Conservation (phyloP, 1,140 invertebrate genomes). For the Drosophila nasuta region DNA sequence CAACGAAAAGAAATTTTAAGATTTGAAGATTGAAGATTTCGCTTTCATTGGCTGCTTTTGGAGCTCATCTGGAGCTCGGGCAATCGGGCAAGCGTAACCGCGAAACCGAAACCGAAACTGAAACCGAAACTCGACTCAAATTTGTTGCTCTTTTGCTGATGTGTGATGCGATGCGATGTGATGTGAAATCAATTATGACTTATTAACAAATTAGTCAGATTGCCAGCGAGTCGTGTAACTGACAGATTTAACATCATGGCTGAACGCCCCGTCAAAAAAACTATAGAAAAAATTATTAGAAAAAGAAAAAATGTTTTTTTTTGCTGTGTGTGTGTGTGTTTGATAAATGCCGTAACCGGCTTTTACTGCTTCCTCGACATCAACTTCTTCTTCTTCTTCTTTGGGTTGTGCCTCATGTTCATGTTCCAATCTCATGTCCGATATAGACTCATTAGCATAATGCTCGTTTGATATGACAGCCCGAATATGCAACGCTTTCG, state of each 20-base stretch:
- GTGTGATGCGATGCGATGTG: slow-evolving; percentile 69
- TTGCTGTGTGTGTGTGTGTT: neutral
- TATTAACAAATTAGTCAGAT: slow-evolving; percentile 77
- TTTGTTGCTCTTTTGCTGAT: slow-evolving; percentile 8
- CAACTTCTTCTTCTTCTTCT: slow-evolving; percentile 31
- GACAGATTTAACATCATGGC: slow-evolving; percentile 64
- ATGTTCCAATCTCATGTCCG: slow-evolving; percentile 48
- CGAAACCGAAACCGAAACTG: slow-evolving; percentile 17
- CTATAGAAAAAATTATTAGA: slow-evolving; percentile 1
- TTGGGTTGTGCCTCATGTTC: slow-evolving; percentile 29
- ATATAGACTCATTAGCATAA: slow-evolving; percentile 76
- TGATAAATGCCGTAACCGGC: slow-evolving; percentile 46
- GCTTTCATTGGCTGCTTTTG: slow-evolving; percentile 65
- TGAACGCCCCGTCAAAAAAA: slow-evolving; percentile 52
- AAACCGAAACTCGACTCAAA: neutral
- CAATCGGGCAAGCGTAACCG: neutral
- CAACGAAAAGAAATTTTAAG: slow-evolving; percentile 63
- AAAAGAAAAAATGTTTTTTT: slow-evolving; percentile 23
- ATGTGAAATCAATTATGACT: slow-evolving; percentile 82
- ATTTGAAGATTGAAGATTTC: slow-evolving; percentile 57
- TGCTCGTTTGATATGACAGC: slow-evolving; percentile 72
- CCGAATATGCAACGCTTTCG: slow-evolving; percentile 55
- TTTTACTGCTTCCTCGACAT: slow-evolving; percentile 33
- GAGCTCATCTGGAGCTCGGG: slow-evolving; percentile 45
- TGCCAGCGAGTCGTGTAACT: slow-evolving; percentile 66